Evolutionary conservation across 2,797 vertebrate species (phyloP), one percentile per base, ranked within the genome.

Genomic region (Epinephelus awoara): DNA sequence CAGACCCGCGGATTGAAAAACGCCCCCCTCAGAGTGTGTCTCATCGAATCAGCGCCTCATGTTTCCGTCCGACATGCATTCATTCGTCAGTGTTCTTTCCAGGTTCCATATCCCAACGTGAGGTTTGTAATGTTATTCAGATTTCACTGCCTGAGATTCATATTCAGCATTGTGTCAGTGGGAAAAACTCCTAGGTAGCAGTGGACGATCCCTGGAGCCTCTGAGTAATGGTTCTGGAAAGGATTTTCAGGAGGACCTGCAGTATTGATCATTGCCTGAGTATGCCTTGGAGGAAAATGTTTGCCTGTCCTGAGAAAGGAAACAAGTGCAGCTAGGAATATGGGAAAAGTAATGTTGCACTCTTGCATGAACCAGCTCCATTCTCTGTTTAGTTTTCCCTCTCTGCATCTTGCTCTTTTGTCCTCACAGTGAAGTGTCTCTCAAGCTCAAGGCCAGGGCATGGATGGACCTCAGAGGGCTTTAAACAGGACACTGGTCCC

Each of bases 301-400:
- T 81, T 93, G 89, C 89, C 85, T 93, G 87, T 84, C 72, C 62
- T 42, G 40, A 67, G 61, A 86, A 67, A 70, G 62, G 40, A 80
- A 88, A 50, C 25, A 62, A 29, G 4, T 63, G 63, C 44, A 5
- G 42, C 34, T 79, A 76, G 34, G 82, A 82, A 85, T 61, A 67
- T n/a, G 40, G 11, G 79, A 56, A 57, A 56, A 5, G 15, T 85
- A 79, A 70, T 50, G 58, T 79, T 87, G 81, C 88, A 87, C 77
- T 90, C 85, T 88, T 93, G 95, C 95, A 96, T 95, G 95, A 93
- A 66, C 63, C 77, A 78, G 72, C 65, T 68, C 86, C 70, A 58
- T 83, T 81, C 70, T 88, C 74, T 79, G 85, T 92, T 89, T 87
- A 23, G 65, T 89, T 87, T 87, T 82, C 77, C 79, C 76, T 80